phyloP scores from a whole-genome alignment of 2,797 vertebrate genomes.

The Pachyuromys duprasi region DNA sequence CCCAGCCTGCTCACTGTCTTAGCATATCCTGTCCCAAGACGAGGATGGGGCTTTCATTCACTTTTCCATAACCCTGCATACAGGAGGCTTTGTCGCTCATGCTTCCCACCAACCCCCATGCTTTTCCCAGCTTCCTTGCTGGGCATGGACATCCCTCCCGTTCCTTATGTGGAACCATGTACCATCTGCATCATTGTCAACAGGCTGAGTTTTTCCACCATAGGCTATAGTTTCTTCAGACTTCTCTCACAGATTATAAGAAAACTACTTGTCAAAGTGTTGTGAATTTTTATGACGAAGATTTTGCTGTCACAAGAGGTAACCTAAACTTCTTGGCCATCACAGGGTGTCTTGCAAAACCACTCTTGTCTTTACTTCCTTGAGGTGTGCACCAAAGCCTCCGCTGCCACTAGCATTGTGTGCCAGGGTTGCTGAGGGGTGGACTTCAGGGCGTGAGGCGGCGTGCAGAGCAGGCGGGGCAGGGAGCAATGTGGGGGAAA shows the following conservation, averaged over 20 bases:
- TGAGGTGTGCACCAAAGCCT: slow-evolving; percentile 93
- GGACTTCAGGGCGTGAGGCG: neutral
- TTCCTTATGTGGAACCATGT: slow-evolving; percentile 91
- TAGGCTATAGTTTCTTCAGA: neutral
- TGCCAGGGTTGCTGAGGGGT: slow-evolving; percentile 77
- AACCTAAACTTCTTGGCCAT: neutral
- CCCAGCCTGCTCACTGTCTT: neutral
- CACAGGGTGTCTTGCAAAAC: slow-evolving; percentile 42
- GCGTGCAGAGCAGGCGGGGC: neutral
- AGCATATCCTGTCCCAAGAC: neutral
- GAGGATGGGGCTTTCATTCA: neutral
- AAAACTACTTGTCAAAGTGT: neutral
- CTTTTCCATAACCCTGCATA: neutral
- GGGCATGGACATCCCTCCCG: slow-evolving; percentile 91
- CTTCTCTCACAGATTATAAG: neutral
- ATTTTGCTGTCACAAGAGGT: neutral
- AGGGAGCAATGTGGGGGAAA: neutral
- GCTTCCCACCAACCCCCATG: slow-evolving; percentile 91
- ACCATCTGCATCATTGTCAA: slow-evolving; percentile 88
- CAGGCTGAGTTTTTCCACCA: neutral
- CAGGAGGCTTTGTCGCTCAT: neutral
- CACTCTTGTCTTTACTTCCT: slow-evolving; percentile 83
- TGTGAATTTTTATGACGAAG: neutral
- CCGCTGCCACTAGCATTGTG: slow-evolving; percentile 89
- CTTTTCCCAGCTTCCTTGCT: slow-evolving; percentile 91